phyloP scores from a whole-genome alignment of 2,113 vertebrate genomes.

The Oryzias melastigma region DNA sequence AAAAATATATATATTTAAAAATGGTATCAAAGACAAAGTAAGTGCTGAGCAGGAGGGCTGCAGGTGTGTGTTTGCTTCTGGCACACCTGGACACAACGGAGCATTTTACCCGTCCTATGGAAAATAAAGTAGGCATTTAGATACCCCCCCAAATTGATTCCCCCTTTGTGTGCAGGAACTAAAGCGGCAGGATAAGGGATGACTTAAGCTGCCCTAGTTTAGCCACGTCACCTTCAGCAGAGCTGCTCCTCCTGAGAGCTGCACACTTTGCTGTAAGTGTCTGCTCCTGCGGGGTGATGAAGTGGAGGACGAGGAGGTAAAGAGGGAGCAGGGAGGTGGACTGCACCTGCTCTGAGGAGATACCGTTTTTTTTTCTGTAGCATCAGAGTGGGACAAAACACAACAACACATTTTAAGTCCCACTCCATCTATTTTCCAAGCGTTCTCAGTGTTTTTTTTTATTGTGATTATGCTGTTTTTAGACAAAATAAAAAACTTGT shows the following conservation, averaged over 20 bases:
- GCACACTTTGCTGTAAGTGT: not conserved
- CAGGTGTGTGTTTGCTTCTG: not conserved
- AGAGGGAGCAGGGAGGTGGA: no score
- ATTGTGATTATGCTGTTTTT: no score
- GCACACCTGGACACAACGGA: constrained; percentile 12
- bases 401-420: no score
- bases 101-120: constrained; percentile 8
- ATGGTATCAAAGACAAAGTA: no score
- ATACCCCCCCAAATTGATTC: constrained; percentile 9
- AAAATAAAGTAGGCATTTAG: not conserved
- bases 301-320: not conserved
- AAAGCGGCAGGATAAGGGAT: constrained; percentile 15
- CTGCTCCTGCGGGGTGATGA: not conserved
- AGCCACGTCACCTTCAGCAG: not conserved
- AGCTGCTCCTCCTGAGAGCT: not conserved
- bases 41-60: no score
- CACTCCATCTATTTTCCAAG: no score
- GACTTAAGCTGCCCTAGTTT: not conserved
- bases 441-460: no score
- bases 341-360: no score
- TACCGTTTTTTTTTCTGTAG: not conserved
- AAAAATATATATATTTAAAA: no score
- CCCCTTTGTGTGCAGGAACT: not conserved
- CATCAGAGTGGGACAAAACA: no score
- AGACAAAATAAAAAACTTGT: no score